Percentiles rank a stretch among this genome's conserved stretches.
Conservation (phyloP, 2,113 vertebrate species). For the Cephalopholis sonnerati region DNA sequence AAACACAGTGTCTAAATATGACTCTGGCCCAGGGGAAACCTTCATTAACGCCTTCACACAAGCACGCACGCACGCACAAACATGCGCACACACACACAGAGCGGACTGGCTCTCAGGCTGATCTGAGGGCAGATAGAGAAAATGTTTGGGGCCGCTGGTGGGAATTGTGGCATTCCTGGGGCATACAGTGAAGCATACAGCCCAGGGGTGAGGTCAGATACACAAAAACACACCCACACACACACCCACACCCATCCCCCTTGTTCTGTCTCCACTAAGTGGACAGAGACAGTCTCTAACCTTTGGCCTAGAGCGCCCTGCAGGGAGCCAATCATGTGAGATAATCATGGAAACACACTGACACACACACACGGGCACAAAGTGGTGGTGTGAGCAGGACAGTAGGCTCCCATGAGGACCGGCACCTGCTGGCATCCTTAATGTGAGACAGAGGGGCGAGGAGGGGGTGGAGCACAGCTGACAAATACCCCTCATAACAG, state of each 20-base stretch:
- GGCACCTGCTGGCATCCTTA: constrained; percentile 85
- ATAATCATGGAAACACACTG: constrained; percentile 67
- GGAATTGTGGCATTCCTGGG: constrained; percentile 69
- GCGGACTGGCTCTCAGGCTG: constrained; percentile 41
- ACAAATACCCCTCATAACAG: constrained; percentile 75
- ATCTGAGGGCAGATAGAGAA: constrained; percentile 68
- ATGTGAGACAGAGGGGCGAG: constrained; percentile 56
- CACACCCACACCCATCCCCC: constrained; percentile 25
- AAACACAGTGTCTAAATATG: constrained; percentile 52
- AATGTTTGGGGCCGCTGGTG: constrained; percentile 60
- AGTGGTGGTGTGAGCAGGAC: constrained; percentile 37
- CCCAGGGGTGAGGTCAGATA: constrained; percentile 65
- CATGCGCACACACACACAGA: not conserved
- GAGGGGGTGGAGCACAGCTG: constrained; percentile 75
- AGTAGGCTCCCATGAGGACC: constrained; percentile 56
- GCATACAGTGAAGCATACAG: constrained; percentile 68
- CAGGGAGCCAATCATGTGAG: constrained; percentile 75
- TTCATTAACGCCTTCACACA: constrained; percentile 50
- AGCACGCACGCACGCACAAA: constrained; percentile 17
- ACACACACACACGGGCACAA: constrained; percentile 34
- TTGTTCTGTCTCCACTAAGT: constrained; percentile 48
- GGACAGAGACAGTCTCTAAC: constrained; percentile 65
- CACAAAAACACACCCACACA: constrained; percentile 27
- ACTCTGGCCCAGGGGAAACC: constrained; percentile 49
- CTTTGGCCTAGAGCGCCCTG: constrained; percentile 57